Conservation (phyloP, 2,797 vertebrate genomes). For the Brachyalestes nurse region DNA sequence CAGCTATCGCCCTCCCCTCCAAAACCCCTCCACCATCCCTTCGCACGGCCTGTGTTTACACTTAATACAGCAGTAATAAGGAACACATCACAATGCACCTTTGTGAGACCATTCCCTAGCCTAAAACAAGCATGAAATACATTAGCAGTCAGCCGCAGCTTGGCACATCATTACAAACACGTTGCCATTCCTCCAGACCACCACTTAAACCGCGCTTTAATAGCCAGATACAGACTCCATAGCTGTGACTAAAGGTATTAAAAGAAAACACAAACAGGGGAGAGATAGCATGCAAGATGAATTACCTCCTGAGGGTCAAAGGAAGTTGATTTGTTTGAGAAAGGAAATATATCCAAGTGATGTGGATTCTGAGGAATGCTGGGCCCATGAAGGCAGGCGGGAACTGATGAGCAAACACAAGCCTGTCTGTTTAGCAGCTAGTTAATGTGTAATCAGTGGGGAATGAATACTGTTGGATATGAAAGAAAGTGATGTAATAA, state of each 20-base stretch:
- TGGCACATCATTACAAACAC: slow-evolving; percentile 75
- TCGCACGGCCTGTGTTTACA: slow-evolving; percentile 67
- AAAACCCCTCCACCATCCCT: slow-evolving; percentile 34
- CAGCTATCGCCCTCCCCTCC: slow-evolving; percentile 47
- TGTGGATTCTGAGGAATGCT: slow-evolving; percentile 38
- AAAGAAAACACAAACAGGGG: slow-evolving; percentile 52
- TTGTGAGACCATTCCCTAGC: slow-evolving; percentile 74
- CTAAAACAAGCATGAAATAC: slow-evolving; percentile 81
- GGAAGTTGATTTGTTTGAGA: slow-evolving; percentile 44
- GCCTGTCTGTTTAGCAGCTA: slow-evolving; percentile 3
- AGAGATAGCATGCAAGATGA: slow-evolving; percentile 40
- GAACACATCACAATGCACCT: slow-evolving; percentile 75
- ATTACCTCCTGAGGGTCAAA: slow-evolving; percentile 34
- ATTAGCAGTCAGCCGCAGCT: slow-evolving; percentile 68
- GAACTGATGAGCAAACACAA: slow-evolving; percentile 7
- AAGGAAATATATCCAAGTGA: slow-evolving; percentile 38
- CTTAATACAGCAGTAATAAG: slow-evolving; percentile 73
- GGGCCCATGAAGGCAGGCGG: neutral
- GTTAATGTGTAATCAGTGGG: neutral
- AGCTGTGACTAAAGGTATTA: slow-evolving; percentile 56
- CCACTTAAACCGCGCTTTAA: slow-evolving; percentile 43
- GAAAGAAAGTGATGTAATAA: neutral
- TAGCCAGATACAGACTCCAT: slow-evolving; percentile 20
- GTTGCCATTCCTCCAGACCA: slow-evolving; percentile 44
- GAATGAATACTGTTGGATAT: neutral